Conservation (phyloP, 1,140 invertebrate species). For the Neodiprion lecontei region DNA sequence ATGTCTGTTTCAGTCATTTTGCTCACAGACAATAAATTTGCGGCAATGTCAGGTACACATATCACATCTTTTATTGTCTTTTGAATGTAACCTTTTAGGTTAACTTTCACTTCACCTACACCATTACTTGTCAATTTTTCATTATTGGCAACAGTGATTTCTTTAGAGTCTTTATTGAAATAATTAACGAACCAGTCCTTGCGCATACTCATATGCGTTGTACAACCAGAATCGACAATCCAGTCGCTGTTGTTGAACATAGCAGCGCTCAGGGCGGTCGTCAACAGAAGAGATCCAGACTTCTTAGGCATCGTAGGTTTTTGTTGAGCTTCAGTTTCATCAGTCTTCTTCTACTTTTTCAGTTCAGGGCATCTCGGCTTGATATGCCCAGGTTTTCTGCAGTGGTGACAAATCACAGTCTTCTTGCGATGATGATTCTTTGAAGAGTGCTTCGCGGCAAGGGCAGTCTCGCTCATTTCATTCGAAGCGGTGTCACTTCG, state of each 20-base stretch:
- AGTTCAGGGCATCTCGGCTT: background rate
- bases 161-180: conserved; percentile 1
- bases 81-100: conserved; percentile 9
- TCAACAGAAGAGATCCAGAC: background rate
- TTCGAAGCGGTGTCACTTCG: background rate
- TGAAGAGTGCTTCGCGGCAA: background rate
- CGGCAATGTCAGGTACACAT: background rate
- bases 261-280: background rate
- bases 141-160: background rate
- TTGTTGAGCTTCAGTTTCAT: background rate
- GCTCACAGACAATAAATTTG: conserved; percentile 8
- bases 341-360: background rate
- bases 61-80: conserved; percentile 5
- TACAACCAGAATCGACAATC: background rate
- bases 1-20: conserved; percentile 8
- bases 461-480: background rate
- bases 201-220: background rate
- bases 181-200: background rate
- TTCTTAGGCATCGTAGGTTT: background rate
- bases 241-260: background rate
- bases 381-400: background rate
- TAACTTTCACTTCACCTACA: conserved; percentile 36
- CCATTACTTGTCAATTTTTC: conserved; percentile 2
- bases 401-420: background rate
- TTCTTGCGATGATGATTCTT: background rate